Evolutionary conservation across 2,888 invertebrate genomes (phyloP).

Genomic region (Drosophila anomalata): DNA sequence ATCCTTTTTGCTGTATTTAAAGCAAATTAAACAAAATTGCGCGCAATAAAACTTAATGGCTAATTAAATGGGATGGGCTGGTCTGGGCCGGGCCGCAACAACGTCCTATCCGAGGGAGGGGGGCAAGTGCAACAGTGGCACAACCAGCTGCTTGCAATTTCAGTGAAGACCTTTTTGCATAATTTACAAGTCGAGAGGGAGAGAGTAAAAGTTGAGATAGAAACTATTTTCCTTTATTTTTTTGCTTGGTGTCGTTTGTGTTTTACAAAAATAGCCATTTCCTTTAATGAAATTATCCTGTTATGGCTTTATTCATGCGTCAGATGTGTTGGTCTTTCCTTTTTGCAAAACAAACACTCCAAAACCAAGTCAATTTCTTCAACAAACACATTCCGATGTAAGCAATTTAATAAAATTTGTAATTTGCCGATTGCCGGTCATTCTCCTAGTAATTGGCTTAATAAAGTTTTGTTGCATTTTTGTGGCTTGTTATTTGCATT

Average conservation of each 20-base stretch:
- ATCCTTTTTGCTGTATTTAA: constrained; percentile 70
- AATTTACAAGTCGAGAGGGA: constrained; percentile 66
- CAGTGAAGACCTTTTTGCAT: constrained; percentile 71
- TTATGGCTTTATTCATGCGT: constrained; percentile 56
- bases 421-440: background rate
- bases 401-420: background rate
- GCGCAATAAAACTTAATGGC: constrained; percentile 79
- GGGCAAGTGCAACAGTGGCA: constrained; percentile 32
- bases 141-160: constrained; percentile 71
- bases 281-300: constrained; percentile 71
- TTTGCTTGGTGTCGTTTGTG: constrained; percentile 51
- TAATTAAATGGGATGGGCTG: constrained; percentile 77
- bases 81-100: constrained; percentile 44
- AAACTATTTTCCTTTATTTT: constrained; percentile 13
- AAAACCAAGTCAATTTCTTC: background rate
- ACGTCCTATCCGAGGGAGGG: constrained; percentile 31
- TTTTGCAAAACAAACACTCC: background rate
- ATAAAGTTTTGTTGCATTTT: constrained; percentile 18
- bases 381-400: constrained; percentile 1
- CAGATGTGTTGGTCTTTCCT: background rate
- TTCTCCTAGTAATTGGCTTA: background rate
- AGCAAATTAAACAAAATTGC: constrained; percentile 80
- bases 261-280: constrained; percentile 62
- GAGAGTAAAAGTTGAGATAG: constrained; percentile 50
- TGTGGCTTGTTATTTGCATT: constrained; percentile 1